Evolutionary conservation across 2,113 vertebrate genomes (phyloP), one percentile per base, ranked within the genome.

Genomic region (Sorex araneus): DNA sequence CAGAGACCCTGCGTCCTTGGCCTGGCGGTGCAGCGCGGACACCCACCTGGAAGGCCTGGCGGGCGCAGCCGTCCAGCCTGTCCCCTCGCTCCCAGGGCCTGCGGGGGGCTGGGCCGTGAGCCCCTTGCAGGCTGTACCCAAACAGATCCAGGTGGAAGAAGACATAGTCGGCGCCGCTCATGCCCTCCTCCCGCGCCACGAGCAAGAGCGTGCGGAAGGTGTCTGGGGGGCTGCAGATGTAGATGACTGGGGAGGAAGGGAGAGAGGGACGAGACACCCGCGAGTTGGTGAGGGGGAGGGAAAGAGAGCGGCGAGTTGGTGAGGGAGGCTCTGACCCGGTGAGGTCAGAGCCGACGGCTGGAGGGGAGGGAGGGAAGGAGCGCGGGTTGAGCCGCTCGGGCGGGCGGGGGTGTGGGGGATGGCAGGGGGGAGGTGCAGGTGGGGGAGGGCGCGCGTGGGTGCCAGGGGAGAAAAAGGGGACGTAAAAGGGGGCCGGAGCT

Each of bases 61-160:
- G 97, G 90, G 99, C 99, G 0, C 95, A 32, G 57, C 34, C 80
- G 0, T 99, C 99, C 3, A 98, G 97, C 0, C 64, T 8, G 40
- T 99, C 99, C 0, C 98, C 98, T 1, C 98, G 97, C 3, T 87
- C 93, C 99, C 99, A 99, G 1, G 99, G 99, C 84, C 85, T 96
- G 1, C 84, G 85, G 0, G 94, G 93, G 2, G 95, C 90, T 0
- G 97, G 97, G 84, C 97, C 96, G 0, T 1, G 54, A 0, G n/a
- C 28, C 3, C 97, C 96, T 63, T 96, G 97, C 66, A 99, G 97
- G 70, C 98, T 99, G 40, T 95, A 97, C 0, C 98, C 99, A 2
- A 99, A 99, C 28, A 99, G 95, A 87, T 99, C 99, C 50, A 99
- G 98, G 97, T 99, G 99, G 97, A 99, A 98, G 96, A 99, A 99